Percentiles rank a stretch among this genome's conserved stretches.
Evolutionary conservation across 2,797 vertebrate species (phyloP).

Genomic region (Leuciscus waleckii): DNA sequence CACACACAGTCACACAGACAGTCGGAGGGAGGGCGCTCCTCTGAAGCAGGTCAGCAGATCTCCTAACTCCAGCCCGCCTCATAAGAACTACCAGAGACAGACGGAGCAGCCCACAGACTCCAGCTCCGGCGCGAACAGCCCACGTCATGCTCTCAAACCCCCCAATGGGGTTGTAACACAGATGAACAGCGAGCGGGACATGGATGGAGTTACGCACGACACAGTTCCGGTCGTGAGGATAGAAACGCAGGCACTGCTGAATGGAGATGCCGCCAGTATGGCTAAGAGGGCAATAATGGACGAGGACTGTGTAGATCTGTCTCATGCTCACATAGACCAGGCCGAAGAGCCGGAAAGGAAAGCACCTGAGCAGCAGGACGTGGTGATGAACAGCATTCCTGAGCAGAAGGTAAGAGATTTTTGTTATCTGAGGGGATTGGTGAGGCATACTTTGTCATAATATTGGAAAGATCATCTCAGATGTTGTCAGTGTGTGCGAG

Average conservation of each 20-base stretch:
- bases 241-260: conserved; percentile 66
- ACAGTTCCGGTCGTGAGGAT: background rate
- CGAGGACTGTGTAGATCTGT: conserved; percentile 17
- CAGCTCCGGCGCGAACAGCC: conserved; percentile 16
- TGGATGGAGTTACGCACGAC: background rate
- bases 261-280: conserved; percentile 71
- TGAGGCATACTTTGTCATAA: background rate
- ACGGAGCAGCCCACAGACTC: conserved; percentile 54
- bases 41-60: conserved; percentile 71
- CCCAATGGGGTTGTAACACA: conserved; percentile 75
- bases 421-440: background rate
- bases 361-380: conserved; percentile 7
- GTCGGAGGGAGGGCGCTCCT: conserved; percentile 70
- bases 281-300: conserved; percentile 28
- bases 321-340: conserved; percentile 7
- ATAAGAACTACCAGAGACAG: conserved; percentile 58
- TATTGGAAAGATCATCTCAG: background rate
- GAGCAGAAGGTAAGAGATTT: conserved; percentile 73
- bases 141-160: conserved; percentile 66
- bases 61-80: conserved; percentile 72
- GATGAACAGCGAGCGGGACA: conserved; percentile 65
- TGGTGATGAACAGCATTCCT: conserved; percentile 57
- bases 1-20: conserved; percentile 70
- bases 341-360: conserved; percentile 48
- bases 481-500: background rate